These are phyloP conservation scores for Dichetophora obliterata DNA, from an alignment of 2,888 invertebrate species.

Conservation along the genomic window DNA sequence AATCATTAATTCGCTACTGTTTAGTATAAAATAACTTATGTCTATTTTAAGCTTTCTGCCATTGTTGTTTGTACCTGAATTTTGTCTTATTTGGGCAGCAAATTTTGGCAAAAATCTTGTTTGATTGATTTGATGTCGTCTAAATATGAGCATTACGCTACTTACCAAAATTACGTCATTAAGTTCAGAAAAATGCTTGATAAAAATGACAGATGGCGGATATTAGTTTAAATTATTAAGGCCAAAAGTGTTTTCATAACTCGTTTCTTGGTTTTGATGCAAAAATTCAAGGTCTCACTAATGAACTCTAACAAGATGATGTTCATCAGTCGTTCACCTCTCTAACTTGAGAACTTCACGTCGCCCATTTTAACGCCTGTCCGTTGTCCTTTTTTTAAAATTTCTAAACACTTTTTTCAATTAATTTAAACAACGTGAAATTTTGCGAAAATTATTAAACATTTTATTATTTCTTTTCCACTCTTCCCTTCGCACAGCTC, in stretches of 20 bases:
- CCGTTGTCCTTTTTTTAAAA: no score
- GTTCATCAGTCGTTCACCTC: no score
- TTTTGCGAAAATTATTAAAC: slow-evolving; percentile 19
- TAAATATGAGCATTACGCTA: background rate
- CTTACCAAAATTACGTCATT: slow-evolving; percentile 34
- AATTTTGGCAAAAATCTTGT: background rate
- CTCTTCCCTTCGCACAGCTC: slow-evolving; percentile 80
- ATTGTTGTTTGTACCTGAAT: background rate
- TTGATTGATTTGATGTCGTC: background rate
- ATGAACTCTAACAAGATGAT: no score
- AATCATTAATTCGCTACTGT: no score
- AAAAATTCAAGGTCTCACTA: background rate
- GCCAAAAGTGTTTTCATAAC: background rate
- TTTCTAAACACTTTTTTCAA: no score
- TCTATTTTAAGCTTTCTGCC: no score
- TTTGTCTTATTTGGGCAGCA: background rate
- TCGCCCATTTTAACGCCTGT: background rate
- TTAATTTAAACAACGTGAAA: background rate
- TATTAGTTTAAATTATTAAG: background rate
- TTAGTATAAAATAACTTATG: no score
- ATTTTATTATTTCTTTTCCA: slow-evolving; percentile 23
- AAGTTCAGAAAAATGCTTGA: background rate
- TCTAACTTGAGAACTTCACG: background rate
- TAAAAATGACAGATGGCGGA: background rate
- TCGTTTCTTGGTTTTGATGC: background rate